Conservation (phyloP, 2,888 invertebrate species). For the Eupithecia vulgata region DNA sequence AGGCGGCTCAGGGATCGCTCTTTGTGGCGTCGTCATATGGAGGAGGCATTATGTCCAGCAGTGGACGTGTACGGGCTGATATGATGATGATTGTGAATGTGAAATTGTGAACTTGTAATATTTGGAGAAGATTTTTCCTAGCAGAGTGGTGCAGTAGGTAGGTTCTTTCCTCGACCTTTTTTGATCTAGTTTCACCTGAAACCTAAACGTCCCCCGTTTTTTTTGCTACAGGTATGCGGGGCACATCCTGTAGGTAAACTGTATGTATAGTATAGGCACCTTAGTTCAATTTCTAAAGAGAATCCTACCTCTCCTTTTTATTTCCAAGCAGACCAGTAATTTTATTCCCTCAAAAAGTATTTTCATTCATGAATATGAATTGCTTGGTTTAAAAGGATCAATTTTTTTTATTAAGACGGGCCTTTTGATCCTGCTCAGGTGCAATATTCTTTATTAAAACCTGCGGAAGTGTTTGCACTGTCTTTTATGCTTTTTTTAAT, state of each 20-base stretch:
- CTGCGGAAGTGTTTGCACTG: conserved; percentile 33
- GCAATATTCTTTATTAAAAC: conserved; percentile 51
- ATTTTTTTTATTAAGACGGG: conserved; percentile 59
- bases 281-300: not conserved
- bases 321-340: conserved; percentile 39
- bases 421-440: conserved; percentile 31
- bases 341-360: conserved; percentile 57
- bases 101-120: too few relatives aligned
- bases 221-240: not conserved
- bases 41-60: too few relatives aligned
- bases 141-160: too few relatives aligned
- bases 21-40: too few relatives aligned
- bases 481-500: not conserved
- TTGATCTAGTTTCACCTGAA: too few relatives aligned
- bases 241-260: not conserved
- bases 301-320: conserved; percentile 19
- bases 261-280: not conserved
- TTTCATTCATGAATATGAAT: conserved; percentile 69
- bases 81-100: too few relatives aligned
- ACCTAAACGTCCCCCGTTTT: too few relatives aligned
- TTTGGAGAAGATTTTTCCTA: too few relatives aligned
- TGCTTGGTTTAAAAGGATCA: conserved; percentile 64
- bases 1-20: too few relatives aligned
- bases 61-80: too few relatives aligned
- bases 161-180: too few relatives aligned